phyloP scores from a whole-genome alignment of 2,113 vertebrate genomes.

The Ictidomys tridecemlineatus region DNA sequence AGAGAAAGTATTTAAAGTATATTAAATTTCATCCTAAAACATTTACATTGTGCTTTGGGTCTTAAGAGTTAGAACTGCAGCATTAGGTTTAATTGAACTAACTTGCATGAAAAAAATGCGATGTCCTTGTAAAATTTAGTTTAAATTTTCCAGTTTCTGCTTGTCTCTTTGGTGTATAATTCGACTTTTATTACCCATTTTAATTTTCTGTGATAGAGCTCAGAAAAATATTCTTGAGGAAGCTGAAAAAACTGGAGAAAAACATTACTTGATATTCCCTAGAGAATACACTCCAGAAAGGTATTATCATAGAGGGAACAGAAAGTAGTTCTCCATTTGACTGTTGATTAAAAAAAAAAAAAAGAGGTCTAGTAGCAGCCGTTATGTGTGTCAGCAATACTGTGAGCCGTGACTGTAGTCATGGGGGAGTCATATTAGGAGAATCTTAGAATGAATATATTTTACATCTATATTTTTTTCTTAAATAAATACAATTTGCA shows the following conservation, averaged over 20 bases:
- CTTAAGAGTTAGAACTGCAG: constrained; percentile 59
- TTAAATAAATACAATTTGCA: not conserved
- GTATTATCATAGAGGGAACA: not conserved
- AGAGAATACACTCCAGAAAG: not conserved
- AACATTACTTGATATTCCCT: constrained; percentile 15
- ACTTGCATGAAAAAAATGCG: constrained; percentile 47
- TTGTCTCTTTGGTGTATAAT: constrained; percentile 39
- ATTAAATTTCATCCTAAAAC: constrained; percentile 70
- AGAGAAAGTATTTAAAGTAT: constrained; percentile 63
- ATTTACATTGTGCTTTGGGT: constrained; percentile 38
- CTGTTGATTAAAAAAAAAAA: not conserved
- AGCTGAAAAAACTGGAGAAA: constrained; percentile 31
- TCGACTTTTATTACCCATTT: constrained; percentile 54
- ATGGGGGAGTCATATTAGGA: not conserved
- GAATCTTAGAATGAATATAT: not conserved
- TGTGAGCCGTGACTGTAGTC: not conserved
- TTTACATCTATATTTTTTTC: not conserved
- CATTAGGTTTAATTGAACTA: constrained; percentile 49
- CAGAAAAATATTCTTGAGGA: constrained; percentile 30
- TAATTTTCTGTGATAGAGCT: constrained; percentile 55
- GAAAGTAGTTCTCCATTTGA: too few relatives aligned
- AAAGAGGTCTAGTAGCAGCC: not conserved
- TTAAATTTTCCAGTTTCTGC: constrained; percentile 34
- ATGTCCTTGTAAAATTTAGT: constrained; percentile 59
- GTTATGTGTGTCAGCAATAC: not conserved